Percentiles rank a stretch among this genome's conserved stretches.
These are phyloP conservation scores for Pagetopsis macropterus DNA, from an alignment of 2,797 vertebrate species.

Conservation along the genomic window DNA sequence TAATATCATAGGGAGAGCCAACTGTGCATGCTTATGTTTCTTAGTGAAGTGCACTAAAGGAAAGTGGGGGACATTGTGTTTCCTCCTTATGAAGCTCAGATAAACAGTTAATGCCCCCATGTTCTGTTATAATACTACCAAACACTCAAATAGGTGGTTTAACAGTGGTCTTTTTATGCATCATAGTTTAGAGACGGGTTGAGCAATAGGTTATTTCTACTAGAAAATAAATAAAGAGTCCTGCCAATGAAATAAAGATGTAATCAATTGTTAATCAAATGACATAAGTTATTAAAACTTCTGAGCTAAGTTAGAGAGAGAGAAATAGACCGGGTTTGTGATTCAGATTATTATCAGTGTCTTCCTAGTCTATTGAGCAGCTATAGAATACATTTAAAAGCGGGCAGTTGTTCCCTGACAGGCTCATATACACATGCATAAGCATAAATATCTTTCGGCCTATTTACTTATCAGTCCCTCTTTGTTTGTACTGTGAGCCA, in stretches of 20 bases:
- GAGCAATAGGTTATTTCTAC: too few species aligned
- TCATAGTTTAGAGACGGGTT: not conserved
- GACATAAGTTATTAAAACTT: too few species aligned
- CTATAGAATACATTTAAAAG: slow-evolving; percentile 39
- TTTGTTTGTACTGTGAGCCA: slow-evolving; percentile 62
- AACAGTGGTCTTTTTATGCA: not conserved
- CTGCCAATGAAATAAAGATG: too few species aligned
- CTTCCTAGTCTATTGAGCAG: slow-evolving; percentile 33
- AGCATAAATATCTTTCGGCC: slow-evolving; percentile 51
- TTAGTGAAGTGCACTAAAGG: not conserved
- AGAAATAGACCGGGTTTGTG: slow-evolving; percentile 3
- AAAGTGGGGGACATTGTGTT: slow-evolving; percentile 1
- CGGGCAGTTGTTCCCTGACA: slow-evolving; percentile 21
- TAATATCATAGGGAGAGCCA: not conserved
- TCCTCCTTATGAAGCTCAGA: not conserved
- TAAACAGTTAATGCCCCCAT: not conserved
- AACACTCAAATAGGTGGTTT: not conserved
- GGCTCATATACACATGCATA: slow-evolving; percentile 30
- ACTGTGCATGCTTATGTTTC: not conserved
- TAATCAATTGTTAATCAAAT: too few species aligned
- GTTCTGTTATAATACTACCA: not conserved
- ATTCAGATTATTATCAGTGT: slow-evolving; percentile 28
- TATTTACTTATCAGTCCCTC: slow-evolving; percentile 65
- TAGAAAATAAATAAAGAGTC: too few species aligned
- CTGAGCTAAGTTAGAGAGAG: not conserved